A percentile compares a stretch with the other conserved stretches of the same genome.
These are phyloP conservation scores for Drosophila affinis DNA, from an alignment of 2,888 invertebrate genomes.

Conservation along the genomic window DNA sequence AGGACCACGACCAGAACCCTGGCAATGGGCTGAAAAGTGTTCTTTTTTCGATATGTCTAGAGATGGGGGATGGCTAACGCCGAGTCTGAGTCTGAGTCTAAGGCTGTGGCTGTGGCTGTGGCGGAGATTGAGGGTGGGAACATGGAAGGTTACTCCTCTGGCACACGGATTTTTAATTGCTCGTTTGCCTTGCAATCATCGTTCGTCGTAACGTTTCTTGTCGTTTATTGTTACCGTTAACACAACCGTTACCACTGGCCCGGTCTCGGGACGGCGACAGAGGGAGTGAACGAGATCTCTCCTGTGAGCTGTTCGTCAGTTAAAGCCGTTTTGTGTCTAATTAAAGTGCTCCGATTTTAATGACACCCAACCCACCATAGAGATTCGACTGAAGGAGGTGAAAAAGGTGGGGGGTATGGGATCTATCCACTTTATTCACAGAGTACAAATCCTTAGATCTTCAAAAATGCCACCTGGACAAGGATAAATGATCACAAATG, in stretches of 20 bases:
- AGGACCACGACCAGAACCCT: not conserved
- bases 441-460: not conserved
- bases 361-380: conserved; percentile 46
- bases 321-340: conserved; percentile 48
- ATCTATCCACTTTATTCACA: not conserved
- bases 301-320: not conserved
- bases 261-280: conserved; percentile 10
- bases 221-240: conserved; percentile 68
- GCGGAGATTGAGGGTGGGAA: conserved; percentile 11
- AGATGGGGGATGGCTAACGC: conserved; percentile 32
- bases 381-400: conserved; percentile 10
- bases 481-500: too few species aligned
- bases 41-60: conserved; percentile 15
- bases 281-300: not conserved
- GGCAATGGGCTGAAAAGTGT: conserved; percentile 23
- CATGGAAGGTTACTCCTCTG: conserved; percentile 49
- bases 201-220: conserved; percentile 69
- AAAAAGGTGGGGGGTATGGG: too few species aligned
- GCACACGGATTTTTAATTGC: conserved; percentile 74
- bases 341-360: conserved; percentile 72
- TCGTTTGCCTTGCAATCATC: conserved; percentile 77
- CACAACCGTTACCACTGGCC: conserved; percentile 46
- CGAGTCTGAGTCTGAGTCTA: conserved; percentile 52
- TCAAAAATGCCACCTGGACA: too few species aligned
- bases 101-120: conserved; percentile 49